phyloP scores from a whole-genome alignment of 2,797 vertebrate species.

The Premnoplex brunnescens region DNA sequence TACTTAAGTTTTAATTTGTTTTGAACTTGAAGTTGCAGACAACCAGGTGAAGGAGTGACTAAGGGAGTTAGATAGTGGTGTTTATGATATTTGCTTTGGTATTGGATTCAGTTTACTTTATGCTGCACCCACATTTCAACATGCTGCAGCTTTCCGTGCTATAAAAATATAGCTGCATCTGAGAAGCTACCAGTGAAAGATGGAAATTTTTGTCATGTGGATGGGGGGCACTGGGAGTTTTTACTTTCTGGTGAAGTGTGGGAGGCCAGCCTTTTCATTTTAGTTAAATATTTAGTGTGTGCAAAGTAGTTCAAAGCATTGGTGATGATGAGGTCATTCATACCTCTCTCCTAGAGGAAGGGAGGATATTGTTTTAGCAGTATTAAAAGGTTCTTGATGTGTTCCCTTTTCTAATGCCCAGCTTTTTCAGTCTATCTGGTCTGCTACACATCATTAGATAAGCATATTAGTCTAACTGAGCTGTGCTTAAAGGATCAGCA shows the following conservation, averaged over 20 bases:
- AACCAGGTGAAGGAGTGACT: neutral
- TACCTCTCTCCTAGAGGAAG: neutral
- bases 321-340: neutral
- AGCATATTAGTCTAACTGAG: neutral
- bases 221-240: neutral
- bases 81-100: constrained; percentile 15
- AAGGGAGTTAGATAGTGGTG: neutral
- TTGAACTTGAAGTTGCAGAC: neutral
- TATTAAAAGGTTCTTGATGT: neutral
- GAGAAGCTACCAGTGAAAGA: neutral
- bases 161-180: neutral
- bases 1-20: neutral
- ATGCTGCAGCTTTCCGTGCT: neutral
- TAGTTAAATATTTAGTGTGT: neutral
- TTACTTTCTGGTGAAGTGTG: neutral
- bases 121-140: neutral
- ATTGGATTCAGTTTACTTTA: constrained; percentile 6
- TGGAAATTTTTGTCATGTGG: neutral
- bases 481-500: neutral
- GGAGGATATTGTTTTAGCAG: neutral
- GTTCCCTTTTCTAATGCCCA: neutral
- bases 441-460: neutral
- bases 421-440: neutral
- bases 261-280: neutral
- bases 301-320: neutral